Evolutionary conservation across 2,797 vertebrate genomes (phyloP).

Genomic region (Buceros bicornis): DNA sequence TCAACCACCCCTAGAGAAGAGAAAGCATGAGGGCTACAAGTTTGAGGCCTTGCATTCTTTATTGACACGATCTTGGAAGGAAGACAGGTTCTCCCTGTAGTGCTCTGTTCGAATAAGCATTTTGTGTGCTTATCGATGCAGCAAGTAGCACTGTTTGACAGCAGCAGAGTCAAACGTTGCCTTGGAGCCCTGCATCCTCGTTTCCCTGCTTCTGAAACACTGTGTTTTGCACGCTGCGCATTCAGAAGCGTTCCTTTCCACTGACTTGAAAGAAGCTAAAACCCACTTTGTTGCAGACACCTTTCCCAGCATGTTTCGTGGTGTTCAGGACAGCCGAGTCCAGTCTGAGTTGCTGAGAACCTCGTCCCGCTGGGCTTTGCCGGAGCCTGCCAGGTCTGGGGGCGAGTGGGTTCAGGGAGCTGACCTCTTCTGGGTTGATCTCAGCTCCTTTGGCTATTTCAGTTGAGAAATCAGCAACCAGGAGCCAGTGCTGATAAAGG

Average conservation of each 20-base stretch:
- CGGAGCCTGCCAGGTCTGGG: neutral
- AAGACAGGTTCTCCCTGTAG: neutral
- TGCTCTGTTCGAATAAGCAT: neutral
- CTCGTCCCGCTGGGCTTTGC: neutral
- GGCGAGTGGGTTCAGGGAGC: neutral
- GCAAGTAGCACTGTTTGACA: neutral
- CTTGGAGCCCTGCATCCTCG: neutral
- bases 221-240: neutral
- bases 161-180: neutral
- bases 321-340: neutral
- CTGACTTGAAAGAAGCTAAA: neutral
- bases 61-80: neutral
- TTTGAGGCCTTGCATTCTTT: neutral
- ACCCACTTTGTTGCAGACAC: rapidly evolving
- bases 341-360: neutral
- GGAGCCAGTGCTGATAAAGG: neutral
- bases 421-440: neutral
- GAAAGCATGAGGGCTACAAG: neutral
- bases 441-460: neutral
- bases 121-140: neutral
- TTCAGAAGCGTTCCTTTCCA: neutral
- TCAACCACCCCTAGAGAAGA: neutral
- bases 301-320: neutral
- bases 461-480: neutral
- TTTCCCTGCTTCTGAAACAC: neutral